A percentile compares a stretch with the other conserved stretches of the same genome.
phyloP scores from a whole-genome alignment of 2,113 vertebrate species.

The Thomomys bottae region DNA sequence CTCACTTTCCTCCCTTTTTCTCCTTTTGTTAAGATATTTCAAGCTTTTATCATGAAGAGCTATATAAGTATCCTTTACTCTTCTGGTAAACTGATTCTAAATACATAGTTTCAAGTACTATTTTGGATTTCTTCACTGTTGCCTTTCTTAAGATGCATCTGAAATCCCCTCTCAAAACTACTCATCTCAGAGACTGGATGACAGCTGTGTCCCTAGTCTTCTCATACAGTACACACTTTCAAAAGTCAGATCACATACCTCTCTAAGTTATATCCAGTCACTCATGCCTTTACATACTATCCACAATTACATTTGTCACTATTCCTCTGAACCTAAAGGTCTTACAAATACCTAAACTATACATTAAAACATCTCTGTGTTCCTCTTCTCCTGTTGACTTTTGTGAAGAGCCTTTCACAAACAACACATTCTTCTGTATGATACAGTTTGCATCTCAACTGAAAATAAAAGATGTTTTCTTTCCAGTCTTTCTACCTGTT shows the following conservation, averaged over 20 bases:
- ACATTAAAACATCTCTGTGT: neutral
- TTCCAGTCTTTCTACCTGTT: neutral
- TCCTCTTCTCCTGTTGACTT: neutral
- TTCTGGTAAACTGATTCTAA: constrained; percentile 46
- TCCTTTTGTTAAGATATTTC: constrained; percentile 23
- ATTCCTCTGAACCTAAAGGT: neutral
- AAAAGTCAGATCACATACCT: constrained; percentile 7
- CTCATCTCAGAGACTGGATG: constrained; percentile 20
- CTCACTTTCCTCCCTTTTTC: neutral
- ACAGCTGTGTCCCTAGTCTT: neutral
- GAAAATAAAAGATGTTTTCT: constrained; percentile 28
- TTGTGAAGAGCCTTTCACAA: constrained; percentile 40
- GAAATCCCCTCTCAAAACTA: constrained; percentile 37
- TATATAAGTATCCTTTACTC: constrained; percentile 31
- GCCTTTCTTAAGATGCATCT: constrained; percentile 11
- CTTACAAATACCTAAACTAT: neutral
- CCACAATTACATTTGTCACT: too few species aligned
- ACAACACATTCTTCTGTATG: neutral
- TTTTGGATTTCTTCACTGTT: constrained; percentile 35
- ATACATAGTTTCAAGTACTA: constrained; percentile 53
- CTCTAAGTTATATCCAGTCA: constrained; percentile 1
- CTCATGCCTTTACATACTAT: neutral
- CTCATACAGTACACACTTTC: neutral
- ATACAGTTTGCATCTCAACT: neutral
- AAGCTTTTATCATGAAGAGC: neutral